Conservation (phyloP, 2,888 invertebrate species). For the Drosophila mayaguana region DNA sequence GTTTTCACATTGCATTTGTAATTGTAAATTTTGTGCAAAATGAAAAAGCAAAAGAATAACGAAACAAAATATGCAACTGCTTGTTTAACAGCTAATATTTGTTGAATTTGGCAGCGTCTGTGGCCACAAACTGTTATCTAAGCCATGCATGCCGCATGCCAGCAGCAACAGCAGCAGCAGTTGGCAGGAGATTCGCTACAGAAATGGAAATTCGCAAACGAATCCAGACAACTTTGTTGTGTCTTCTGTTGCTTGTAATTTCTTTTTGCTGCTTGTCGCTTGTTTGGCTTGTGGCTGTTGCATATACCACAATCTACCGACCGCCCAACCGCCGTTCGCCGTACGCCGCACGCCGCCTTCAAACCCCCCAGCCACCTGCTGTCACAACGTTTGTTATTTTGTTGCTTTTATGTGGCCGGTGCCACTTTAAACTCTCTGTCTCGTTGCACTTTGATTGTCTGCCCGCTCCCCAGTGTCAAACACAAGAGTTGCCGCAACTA, state of each 20-base stretch:
- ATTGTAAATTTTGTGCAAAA: conserved; percentile 57
- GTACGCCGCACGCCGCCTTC: too few species aligned
- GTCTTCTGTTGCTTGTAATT: conserved; percentile 57
- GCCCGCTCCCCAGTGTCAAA: conserved; percentile 59
- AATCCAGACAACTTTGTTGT: conserved; percentile 69
- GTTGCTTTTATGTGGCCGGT: conserved; percentile 56
- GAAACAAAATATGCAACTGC: conserved; percentile 25
- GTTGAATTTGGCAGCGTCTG: conserved; percentile 22
- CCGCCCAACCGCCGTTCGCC: background rate
- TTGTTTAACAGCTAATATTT: conserved; percentile 66
- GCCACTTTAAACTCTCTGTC: conserved; percentile 62
- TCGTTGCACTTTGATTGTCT: conserved; percentile 67
- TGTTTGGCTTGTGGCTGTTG: conserved; percentile 70
- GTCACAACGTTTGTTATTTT: conserved; percentile 41
- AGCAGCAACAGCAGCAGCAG: background rate
- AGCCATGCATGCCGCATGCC: conserved; percentile 20
- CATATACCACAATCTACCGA: conserved; percentile 12
- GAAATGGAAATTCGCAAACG: conserved; percentile 40
- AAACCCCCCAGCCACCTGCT: conserved; percentile 1
- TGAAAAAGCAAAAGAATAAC: background rate
- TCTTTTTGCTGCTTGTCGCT: conserved; percentile 63
- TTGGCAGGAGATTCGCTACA: conserved; percentile 10
- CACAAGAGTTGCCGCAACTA: conserved; percentile 48
- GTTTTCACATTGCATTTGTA: conserved; percentile 64
- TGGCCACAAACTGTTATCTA: conserved; percentile 55